phyloP scores from a whole-genome alignment of 2,797 vertebrate species.

The Sylvia borin region DNA sequence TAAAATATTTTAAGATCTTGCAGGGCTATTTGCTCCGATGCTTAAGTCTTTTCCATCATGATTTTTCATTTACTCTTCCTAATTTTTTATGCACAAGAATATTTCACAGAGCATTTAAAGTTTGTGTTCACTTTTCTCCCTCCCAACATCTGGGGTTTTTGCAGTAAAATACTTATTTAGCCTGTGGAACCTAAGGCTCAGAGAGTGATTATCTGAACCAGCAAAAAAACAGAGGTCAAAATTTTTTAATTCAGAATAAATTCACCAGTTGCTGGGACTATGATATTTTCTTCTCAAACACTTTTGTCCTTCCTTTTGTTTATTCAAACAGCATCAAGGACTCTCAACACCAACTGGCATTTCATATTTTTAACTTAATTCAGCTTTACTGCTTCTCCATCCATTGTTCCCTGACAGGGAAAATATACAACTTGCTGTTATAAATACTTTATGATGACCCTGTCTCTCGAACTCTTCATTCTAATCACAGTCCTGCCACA shows the following conservation, averaged over 20 bases:
- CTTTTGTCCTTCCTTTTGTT: conserved; percentile 23
- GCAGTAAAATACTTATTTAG: neutral
- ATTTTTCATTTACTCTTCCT: neutral
- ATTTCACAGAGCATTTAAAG: neutral
- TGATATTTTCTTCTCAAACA: neutral
- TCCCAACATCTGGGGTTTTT: neutral
- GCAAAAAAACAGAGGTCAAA: neutral
- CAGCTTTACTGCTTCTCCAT: conserved; percentile 45
- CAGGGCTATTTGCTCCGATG: neutral
- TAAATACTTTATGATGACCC: conserved; percentile 69
- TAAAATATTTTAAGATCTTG: neutral
- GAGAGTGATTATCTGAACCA: neutral
- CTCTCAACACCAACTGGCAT: conserved; percentile 22
- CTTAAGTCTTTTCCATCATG: neutral
- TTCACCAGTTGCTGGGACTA: neutral
- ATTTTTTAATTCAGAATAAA: neutral
- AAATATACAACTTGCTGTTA: conserved; percentile 36
- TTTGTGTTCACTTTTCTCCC: neutral
- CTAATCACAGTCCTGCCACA: conserved; percentile 56
- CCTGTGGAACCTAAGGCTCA: neutral
- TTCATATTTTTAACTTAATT: conserved; percentile 66
- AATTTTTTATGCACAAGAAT: neutral
- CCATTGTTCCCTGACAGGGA: conserved; percentile 38
- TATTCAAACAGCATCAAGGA: conserved; percentile 16
- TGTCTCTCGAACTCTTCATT: conserved; percentile 37